Conservation (phyloP, 2,888 invertebrate species). For the Frankliniella fusca region DNA sequence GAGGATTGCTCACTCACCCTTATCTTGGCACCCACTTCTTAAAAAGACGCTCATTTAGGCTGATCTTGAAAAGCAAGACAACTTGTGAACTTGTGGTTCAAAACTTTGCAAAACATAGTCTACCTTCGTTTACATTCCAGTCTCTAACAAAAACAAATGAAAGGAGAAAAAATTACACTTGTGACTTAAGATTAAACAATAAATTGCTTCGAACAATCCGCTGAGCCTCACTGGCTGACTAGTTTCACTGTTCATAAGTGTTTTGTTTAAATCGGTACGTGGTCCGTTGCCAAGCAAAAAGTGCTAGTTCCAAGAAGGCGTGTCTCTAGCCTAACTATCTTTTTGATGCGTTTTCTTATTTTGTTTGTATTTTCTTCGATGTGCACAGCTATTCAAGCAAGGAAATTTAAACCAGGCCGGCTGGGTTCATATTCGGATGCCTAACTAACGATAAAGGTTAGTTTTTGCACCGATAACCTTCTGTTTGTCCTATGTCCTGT, state of each 20-base stretch:
- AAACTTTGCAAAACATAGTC: neutral
- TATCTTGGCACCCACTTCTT: neutral
- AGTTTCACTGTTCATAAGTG: neutral
- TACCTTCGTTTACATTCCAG: neutral
- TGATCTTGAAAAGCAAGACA: neutral
- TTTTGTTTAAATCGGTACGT: neutral
- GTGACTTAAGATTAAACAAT: neutral
- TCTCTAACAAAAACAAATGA: neutral
- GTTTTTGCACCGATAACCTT: no score
- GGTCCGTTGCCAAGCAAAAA: neutral
- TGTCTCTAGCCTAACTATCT: neutral
- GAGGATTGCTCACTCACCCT: neutral
- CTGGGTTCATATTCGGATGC: no score
- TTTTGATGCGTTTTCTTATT: neutral
- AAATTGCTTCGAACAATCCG: neutral
- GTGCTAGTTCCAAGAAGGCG: neutral
- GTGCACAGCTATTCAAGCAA: neutral
- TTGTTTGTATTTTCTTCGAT: neutral
- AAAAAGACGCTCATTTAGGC: constrained; percentile 5
- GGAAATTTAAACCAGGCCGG: no score
- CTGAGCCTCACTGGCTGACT: neutral
- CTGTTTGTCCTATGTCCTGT: no score
- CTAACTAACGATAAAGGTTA: no score
- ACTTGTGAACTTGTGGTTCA: neutral
- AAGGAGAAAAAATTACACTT: neutral